These are phyloP conservation scores for Drosophila dives DNA, from an alignment of 2,888 invertebrate genomes.

Conservation along the genomic window DNA sequence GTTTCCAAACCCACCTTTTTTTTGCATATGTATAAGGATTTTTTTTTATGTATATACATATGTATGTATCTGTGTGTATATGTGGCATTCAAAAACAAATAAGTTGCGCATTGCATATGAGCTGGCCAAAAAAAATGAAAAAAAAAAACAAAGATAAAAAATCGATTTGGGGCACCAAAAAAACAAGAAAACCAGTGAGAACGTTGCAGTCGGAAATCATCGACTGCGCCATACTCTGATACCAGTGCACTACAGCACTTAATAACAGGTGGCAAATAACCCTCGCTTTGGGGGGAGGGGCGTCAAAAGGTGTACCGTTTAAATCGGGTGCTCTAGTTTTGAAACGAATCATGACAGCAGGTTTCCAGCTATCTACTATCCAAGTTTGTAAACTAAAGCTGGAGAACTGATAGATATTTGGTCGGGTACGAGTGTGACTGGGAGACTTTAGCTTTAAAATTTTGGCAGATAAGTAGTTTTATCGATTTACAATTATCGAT, in stretches of 20 bases:
- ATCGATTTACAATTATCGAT: background rate
- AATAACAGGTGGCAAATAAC: background rate
- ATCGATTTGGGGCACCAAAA: constrained; percentile 62
- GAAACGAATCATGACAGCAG: background rate
- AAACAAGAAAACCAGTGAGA: constrained; percentile 6
- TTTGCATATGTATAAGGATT: constrained; percentile 11
- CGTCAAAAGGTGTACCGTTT: background rate
- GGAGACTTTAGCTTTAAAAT: background rate
- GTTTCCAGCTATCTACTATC: background rate
- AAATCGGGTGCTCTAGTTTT: background rate
- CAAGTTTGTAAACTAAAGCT: background rate
- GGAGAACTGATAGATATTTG: background rate
- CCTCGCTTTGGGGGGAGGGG: background rate
- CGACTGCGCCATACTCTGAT: constrained; percentile 1
- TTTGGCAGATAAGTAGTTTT: background rate
- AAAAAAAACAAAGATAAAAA: constrained; percentile 53
- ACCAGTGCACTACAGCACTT: background rate
- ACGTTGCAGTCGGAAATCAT: constrained; percentile 1
- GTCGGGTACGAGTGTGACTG: background rate
- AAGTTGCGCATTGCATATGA: constrained; percentile 37
- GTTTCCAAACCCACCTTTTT: constrained; percentile 5
- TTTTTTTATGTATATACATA: constrained; percentile 17
- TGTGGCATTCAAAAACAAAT: constrained; percentile 24
- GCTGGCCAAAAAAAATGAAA: constrained; percentile 35
- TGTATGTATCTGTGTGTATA: constrained; percentile 23